Evolutionary conservation across 1,140 invertebrate genomes (phyloP).

Genomic region (Brachionus asplanchnoidis): DNA sequence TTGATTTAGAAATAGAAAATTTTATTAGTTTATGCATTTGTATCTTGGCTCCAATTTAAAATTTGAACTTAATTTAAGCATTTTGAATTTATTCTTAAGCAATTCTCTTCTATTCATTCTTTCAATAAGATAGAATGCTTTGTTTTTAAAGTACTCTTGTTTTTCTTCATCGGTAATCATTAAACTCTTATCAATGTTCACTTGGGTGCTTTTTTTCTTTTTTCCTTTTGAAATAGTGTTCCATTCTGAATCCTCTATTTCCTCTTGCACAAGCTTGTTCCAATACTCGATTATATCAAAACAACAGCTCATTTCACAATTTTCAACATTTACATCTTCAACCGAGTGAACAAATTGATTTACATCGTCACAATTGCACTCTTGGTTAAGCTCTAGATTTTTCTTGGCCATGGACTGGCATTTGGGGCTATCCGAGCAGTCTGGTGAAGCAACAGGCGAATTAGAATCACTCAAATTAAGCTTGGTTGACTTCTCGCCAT

Average conservation of each 20-base stretch:
- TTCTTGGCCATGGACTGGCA: not conserved
- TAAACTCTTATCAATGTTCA: not conserved
- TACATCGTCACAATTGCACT: constrained; percentile 3
- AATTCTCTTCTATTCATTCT: constrained; percentile 15
- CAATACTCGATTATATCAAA: constrained; percentile 30
- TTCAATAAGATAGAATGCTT: not conserved
- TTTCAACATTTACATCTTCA: not conserved
- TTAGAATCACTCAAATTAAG: not conserved
- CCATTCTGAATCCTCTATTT: not conserved
- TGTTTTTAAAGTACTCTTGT: constrained; percentile 26
- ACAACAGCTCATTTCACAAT: constrained; percentile 25
- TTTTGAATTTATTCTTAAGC: not conserved
- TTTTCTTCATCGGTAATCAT: constrained; percentile 28
- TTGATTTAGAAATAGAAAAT: no score
- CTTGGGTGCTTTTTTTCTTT: not conserved
- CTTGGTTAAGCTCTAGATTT: not conserved
- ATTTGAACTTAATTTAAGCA: constrained; percentile 14
- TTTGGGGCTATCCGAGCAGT: not conserved
- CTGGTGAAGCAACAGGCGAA: not conserved
- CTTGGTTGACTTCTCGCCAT: not conserved
- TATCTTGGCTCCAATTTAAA: not conserved
- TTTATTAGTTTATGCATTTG: not conserved
- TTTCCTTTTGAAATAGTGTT: not conserved
- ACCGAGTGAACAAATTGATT: constrained; percentile 1
- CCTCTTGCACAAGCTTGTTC: constrained; percentile 15